Evolutionary conservation across 1,140 invertebrate species (phyloP).

Genomic region (Micrasema minimum): DNA sequence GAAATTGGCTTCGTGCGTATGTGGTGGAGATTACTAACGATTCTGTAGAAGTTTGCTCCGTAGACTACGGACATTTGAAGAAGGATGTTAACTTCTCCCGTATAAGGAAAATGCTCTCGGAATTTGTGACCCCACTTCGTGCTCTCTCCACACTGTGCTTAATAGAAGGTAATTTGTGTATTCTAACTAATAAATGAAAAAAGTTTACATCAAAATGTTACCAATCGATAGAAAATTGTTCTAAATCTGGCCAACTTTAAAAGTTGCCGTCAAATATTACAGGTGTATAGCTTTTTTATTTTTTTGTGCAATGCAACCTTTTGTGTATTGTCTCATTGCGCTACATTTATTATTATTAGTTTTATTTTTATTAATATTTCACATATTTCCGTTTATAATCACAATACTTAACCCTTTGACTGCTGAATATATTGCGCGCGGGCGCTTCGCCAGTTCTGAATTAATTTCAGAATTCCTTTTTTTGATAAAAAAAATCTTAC

Average conservation of each 20-base stretch:
- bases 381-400: no score
- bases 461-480: no score
- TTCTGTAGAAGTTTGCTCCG: background rate
- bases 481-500: no score
- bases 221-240: no score
- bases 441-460: no score
- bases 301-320: background rate
- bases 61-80: background rate
- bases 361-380: no score
- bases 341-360: no score
- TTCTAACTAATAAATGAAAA: background rate
- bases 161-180: slow-evolving; percentile 10
- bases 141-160: slow-evolving; percentile 1
- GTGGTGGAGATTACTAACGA: background rate
- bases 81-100: background rate
- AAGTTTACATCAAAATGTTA: background rate
- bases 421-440: no score
- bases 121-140: slow-evolving; percentile 2
- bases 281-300: background rate
- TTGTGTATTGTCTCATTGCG: background rate
- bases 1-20: slow-evolving; percentile 10
- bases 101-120: slow-evolving; percentile 8
- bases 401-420: no score
- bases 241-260: no score
- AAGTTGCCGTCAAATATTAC: no score